Percentiles rank a stretch among this genome's conserved stretches.
phyloP scores from a whole-genome alignment of 2,113 vertebrate genomes.

The Nothoprocta pentlandii region DNA sequence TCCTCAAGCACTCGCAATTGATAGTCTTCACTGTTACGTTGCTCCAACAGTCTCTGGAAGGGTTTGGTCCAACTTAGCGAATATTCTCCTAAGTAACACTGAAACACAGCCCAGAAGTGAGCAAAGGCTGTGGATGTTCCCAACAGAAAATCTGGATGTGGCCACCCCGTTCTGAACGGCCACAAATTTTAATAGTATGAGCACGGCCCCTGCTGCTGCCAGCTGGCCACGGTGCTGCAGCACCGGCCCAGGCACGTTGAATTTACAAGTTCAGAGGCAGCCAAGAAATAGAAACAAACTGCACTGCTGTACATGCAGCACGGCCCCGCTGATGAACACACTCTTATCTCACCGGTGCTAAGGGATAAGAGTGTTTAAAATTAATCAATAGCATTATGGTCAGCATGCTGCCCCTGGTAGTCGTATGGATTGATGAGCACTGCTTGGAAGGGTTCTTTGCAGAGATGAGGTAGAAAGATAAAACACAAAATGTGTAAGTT shows the following conservation, averaged over 20 bases:
- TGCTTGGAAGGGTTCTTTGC: neutral
- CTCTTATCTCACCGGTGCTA: neutral
- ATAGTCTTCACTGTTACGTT: neutral
- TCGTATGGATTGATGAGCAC: neutral
- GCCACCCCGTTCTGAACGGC: neutral
- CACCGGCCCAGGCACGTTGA: neutral
- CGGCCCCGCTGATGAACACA: neutral
- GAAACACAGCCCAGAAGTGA: neutral
- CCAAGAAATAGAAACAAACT: slow-evolving; percentile 2
- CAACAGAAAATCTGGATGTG: neutral
- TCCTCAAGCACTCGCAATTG: neutral
- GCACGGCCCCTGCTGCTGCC: neutral
- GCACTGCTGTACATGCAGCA: neutral
- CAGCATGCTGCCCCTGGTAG: neutral
- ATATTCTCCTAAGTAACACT: neutral
- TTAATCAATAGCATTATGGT: neutral
- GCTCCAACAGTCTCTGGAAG: neutral
- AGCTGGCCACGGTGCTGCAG: neutral
- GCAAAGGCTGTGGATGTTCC: neutral
- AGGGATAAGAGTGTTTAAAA: neutral
- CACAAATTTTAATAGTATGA: neutral
- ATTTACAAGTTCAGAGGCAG: neutral
- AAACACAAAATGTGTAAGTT: neutral
- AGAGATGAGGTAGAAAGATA: neutral
- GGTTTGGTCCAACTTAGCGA: neutral